phyloP scores from a whole-genome alignment of 2,888 invertebrate species.

The Nudaria mundana region DNA sequence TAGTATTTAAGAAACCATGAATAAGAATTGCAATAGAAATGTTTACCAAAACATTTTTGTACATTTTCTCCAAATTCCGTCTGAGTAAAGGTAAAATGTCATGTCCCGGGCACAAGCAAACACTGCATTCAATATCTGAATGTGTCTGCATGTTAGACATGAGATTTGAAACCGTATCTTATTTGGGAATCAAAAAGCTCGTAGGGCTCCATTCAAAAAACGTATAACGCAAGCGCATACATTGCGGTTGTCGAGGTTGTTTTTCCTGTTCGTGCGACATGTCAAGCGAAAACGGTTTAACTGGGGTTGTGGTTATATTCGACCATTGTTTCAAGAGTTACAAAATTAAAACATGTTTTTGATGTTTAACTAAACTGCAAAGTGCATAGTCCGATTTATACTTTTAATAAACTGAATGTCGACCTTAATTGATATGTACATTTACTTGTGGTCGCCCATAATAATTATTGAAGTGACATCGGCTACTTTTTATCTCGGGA shows the following conservation, averaged over 20 bases:
- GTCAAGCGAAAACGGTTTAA: not conserved
- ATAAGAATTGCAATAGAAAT: constrained; percentile 29
- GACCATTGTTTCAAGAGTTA: too few species aligned
- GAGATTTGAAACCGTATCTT: constrained; percentile 64
- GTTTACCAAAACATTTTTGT: constrained; percentile 14
- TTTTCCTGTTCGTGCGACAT: not conserved
- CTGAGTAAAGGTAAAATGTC: constrained; percentile 27
- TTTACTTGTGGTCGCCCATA: too few species aligned
- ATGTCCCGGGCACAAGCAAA: constrained; percentile 27
- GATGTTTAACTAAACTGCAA: too few species aligned
- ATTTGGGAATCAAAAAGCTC: constrained; percentile 60
- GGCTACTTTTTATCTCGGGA: too few species aligned
- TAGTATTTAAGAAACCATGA: constrained; percentile 8
- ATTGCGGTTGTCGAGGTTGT: constrained; percentile 25
- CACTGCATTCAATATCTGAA: constrained; percentile 44
- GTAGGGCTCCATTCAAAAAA: constrained; percentile 50
- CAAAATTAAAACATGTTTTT: too few species aligned
- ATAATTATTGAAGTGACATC: too few species aligned
- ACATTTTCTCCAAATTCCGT: constrained; percentile 21
- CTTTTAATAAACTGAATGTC: too few species aligned
- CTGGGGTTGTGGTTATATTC: too few species aligned
- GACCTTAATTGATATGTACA: too few species aligned
- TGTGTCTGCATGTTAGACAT: constrained; percentile 34
- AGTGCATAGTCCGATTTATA: too few species aligned
- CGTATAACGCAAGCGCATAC: constrained; percentile 41